Percentiles rank a stretch among this genome's conserved stretches.
phyloP scores from a whole-genome alignment of 2,797 vertebrate species.

The Amphiprion clarkii region DNA sequence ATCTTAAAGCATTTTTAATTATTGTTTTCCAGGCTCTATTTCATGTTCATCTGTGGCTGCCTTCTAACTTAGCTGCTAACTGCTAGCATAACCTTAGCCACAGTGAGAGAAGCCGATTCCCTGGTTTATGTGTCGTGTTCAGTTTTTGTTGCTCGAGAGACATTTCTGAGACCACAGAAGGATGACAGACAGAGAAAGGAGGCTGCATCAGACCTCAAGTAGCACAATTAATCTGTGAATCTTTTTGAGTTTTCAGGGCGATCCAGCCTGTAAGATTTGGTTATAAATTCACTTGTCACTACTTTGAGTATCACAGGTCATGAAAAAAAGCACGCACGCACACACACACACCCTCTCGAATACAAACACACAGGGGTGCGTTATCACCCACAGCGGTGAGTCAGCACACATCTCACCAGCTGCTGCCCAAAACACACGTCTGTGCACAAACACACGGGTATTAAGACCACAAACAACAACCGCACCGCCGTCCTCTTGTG shows the following conservation, averaged over 20 bases:
- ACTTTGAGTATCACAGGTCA: constrained; percentile 17
- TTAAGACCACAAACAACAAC: constrained; percentile 8
- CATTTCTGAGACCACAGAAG: no score
- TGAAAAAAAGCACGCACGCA: background rate
- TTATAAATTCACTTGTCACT: background rate
- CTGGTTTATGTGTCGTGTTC: no score
- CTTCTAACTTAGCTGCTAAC: no score
- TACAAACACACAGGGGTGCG: constrained; percentile 45
- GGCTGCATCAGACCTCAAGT: no score
- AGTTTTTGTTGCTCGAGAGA: no score
- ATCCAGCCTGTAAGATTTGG: constrained; percentile 15
- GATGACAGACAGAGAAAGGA: no score
- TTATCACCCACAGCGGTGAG: constrained; percentile 75
- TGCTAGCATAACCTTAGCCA: no score
- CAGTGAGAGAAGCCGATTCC: no score
- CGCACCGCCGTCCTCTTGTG: constrained; percentile 14
- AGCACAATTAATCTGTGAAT: background rate
- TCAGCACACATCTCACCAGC: constrained; percentile 77
- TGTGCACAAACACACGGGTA: constrained; percentile 6
- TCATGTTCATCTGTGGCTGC: no score
- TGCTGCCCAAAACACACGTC: constrained; percentile 68
- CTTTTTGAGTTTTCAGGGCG: constrained; percentile 12
- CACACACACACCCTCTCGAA: constrained; percentile 4
- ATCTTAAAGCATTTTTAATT: no score
- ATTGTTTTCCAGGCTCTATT: no score